A percentile compares a stretch with the other conserved stretches of the same genome.
Conservation (phyloP, 2,113 vertebrate genomes). For the Ondatra zibethicus region DNA sequence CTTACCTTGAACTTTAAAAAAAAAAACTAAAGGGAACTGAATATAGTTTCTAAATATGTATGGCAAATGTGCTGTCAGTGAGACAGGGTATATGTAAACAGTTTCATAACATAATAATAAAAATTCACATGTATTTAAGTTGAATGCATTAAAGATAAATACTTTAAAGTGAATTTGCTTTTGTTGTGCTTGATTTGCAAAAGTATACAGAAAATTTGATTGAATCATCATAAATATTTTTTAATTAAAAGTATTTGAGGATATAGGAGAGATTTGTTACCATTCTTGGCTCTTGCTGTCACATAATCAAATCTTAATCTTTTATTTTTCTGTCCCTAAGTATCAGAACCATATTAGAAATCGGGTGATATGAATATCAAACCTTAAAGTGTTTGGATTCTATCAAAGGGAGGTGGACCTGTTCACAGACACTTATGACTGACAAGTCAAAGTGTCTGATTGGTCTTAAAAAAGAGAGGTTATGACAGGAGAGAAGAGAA, state of each 20-base stretch:
- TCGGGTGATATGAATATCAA: neutral
- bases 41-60: neutral
- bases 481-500: neutral
- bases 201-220: constrained; percentile 27
- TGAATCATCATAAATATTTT: constrained; percentile 33
- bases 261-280: neutral
- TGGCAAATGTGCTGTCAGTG: neutral
- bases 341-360: neutral
- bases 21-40: constrained; percentile 11
- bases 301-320: neutral
- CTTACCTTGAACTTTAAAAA: neutral
- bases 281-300: neutral
- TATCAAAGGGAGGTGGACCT: neutral
- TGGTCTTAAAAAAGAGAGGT: neutral
- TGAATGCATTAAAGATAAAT: constrained; percentile 38
- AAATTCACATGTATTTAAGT: constrained; percentile 23
- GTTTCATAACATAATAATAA: neutral
- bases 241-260: constrained; percentile 54
- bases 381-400: neutral
- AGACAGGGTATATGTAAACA: neutral
- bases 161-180: constrained; percentile 16
- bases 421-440: constrained; percentile 24
- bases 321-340: neutral
- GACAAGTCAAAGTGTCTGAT: neutral
- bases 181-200: constrained; percentile 5